These are phyloP conservation scores for Thymelicus acteon DNA, from an alignment of 2,888 invertebrate species.

Conservation along the genomic window DNA sequence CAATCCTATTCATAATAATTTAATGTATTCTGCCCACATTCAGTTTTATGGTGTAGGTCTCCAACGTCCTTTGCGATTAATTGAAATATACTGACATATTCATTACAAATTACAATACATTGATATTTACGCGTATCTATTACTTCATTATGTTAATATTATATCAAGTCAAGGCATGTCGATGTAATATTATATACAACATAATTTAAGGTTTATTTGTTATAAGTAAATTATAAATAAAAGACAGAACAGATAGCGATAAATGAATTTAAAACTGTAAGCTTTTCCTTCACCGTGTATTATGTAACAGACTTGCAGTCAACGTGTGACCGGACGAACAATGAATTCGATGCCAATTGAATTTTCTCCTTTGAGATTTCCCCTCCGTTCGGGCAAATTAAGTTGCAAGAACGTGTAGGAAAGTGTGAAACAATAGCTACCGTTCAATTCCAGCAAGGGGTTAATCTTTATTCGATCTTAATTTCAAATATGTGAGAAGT, in stretches of 20 bases:
- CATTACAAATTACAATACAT: too few species aligned
- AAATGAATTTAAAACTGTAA: not conserved
- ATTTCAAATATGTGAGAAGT: constrained; percentile 36
- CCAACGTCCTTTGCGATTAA: constrained; percentile 4
- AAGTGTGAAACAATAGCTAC: constrained; percentile 40
- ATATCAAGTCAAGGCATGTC: too few species aligned
- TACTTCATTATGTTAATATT: too few species aligned
- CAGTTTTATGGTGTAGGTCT: not conserved
- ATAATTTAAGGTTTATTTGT: too few species aligned
- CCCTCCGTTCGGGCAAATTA: constrained; percentile 48
- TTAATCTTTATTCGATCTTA: constrained; percentile 32
- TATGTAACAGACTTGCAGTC: constrained; percentile 29
- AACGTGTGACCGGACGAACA: constrained; percentile 40
- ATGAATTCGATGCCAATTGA: constrained; percentile 56
- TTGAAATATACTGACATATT: not conserved
- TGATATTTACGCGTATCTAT: too few species aligned
- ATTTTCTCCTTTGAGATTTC: constrained; percentile 52
- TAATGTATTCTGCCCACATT: constrained; percentile 31
- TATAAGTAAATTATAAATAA: not conserved
- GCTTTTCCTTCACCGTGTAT: constrained; percentile 15
- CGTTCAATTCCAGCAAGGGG: constrained; percentile 32
- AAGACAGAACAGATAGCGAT: not conserved
- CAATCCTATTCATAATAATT: constrained; percentile 17
- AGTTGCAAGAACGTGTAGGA: constrained; percentile 48
- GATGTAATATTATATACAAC: too few species aligned